A percentile compares a stretch with the other conserved stretches of the same genome.
Evolutionary conservation across 1,140 invertebrate genomes (phyloP).

Genomic region (Drosophila serrata): DNA sequence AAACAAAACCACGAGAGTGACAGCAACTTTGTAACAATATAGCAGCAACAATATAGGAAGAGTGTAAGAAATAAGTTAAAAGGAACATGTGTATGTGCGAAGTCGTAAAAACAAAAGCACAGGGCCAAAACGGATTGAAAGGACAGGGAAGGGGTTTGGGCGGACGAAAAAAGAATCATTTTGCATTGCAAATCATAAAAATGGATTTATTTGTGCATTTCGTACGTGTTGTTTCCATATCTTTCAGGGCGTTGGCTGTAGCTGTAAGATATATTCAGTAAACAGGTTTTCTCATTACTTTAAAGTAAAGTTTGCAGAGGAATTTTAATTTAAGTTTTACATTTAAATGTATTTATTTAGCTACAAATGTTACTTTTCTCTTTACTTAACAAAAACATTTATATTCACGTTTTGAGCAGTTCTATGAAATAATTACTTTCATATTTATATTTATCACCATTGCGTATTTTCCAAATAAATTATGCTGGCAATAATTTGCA

Average conservation of each 20-base stretch:
- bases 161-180: constrained; percentile 33
- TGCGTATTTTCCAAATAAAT: constrained; percentile 40
- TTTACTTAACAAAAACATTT: too few species aligned
- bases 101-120: constrained; percentile 24
- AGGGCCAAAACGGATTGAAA: constrained; percentile 24
- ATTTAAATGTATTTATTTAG: not conserved
- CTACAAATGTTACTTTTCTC: not conserved
- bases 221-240: constrained; percentile 34
- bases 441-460: constrained; percentile 3
- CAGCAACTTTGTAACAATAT: constrained; percentile 36
- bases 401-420: not conserved
- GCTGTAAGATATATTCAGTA: not conserved
- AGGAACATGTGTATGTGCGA: constrained; percentile 29
- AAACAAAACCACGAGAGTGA: constrained; percentile 59
- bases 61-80: constrained; percentile 36
- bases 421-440: constrained; percentile 14
- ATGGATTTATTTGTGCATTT: constrained; percentile 59
- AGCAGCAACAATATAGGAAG: constrained; percentile 37
- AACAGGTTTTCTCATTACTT: not conserved
- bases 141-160: not conserved
- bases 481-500: constrained; percentile 45
- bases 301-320: not conserved
- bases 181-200: constrained; percentile 63
- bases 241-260: constrained; percentile 4
- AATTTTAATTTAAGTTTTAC: not conserved